phyloP scores from a whole-genome alignment of 2,113 vertebrate species.

The Hemibagrus wyckioides region DNA sequence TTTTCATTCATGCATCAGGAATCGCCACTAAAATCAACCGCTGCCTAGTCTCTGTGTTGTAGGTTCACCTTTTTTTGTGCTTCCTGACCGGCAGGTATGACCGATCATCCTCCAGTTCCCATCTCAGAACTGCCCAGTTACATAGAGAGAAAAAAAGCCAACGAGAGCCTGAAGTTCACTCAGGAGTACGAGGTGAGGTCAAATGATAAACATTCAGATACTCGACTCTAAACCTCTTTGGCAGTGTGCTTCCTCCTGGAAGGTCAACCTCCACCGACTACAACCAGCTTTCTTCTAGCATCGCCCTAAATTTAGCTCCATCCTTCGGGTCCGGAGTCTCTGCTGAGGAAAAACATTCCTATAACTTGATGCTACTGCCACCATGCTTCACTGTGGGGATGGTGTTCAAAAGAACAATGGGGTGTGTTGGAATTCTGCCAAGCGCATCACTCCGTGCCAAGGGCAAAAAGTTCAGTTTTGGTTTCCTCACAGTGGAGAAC shows the following conservation, averaged over 20 bases:
- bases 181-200: constrained; percentile 96
- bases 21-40: background rate
- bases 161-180: constrained; percentile 98
- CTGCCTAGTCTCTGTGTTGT: background rate
- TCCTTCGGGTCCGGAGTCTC: too few species aligned
- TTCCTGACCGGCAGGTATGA: constrained; percentile 52
- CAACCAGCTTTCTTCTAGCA: background rate
- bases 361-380: background rate
- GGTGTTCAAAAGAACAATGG: background rate
- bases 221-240: background rate
- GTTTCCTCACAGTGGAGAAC: background rate
- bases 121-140: constrained; percentile 93
- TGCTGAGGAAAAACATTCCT: background rate
- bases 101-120: constrained; percentile 90
- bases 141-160: constrained; percentile 94
- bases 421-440: background rate
- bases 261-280: background rate
- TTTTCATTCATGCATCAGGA: background rate
- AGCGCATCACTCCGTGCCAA: background rate
- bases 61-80: background rate
- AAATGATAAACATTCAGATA: background rate
- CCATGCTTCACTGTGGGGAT: background rate
- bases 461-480: background rate
- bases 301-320: background rate
- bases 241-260: background rate